Conservation (phyloP, 1,140 invertebrate species). For the Aphaenogaster rudis region DNA sequence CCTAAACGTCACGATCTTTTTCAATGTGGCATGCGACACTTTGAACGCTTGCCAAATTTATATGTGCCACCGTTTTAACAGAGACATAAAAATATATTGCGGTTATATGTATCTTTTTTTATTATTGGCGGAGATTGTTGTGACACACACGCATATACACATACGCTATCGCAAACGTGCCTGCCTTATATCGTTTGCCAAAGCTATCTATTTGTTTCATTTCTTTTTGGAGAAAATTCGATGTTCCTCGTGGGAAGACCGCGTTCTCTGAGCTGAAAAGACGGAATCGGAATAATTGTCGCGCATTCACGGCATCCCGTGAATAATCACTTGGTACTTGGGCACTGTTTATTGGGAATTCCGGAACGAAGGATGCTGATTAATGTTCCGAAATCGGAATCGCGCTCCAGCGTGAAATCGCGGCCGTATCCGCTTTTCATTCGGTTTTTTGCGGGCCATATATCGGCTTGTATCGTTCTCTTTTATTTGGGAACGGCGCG, state of each 20-base stretch:
- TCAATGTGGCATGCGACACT: not conserved
- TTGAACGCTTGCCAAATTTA: constrained; percentile 43
- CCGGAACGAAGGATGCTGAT: constrained; percentile 50
- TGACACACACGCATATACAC: not conserved
- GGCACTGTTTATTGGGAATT: constrained; percentile 58
- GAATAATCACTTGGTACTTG: constrained; percentile 50
- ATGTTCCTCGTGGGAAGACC: not conserved
- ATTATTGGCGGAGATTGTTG: constrained; percentile 6
- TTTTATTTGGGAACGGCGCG: constrained; percentile 54
- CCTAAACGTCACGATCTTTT: not conserved
- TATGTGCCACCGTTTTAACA: constrained; percentile 1
- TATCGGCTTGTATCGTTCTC: constrained; percentile 44
- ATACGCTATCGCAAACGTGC: not conserved
- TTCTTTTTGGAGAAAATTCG: not conserved
- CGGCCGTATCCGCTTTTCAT: constrained; percentile 46
- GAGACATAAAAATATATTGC: constrained; percentile 4
- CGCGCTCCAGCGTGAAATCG: constrained; percentile 41
- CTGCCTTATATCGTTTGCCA: not conserved
- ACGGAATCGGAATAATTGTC: constrained; percentile 41
- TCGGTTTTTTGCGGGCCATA: constrained; percentile 49
- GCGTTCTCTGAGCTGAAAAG: not conserved
- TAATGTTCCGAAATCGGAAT: constrained; percentile 56
- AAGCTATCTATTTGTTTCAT: not conserved
- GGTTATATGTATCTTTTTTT: not conserved
- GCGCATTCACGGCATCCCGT: constrained; percentile 17